Evolutionary conservation across 2,888 invertebrate species (phyloP), one percentile per base, ranked within the genome.

Genomic region (Tenthredo livida): DNA sequence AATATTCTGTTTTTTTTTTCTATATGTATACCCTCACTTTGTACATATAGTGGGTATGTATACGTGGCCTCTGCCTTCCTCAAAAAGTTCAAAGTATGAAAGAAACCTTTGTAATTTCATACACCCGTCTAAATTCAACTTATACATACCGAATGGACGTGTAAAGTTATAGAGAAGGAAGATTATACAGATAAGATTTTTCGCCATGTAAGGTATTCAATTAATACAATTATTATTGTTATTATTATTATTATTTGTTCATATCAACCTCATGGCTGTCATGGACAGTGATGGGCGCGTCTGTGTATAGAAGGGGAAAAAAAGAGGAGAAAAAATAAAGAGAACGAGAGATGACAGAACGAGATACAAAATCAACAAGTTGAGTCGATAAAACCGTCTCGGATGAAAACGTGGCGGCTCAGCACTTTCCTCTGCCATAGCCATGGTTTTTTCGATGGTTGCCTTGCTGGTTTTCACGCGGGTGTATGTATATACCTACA

Each of bases 331-430:
- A 37, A 70, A 70, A 50, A 47, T 37, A 25, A 67, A 65, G 40
- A 70, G 29, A 43, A 47, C 17, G 10, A 67, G 33, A 50, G 67
- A 43, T 67, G 70, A 47, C 67, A 70, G 70, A 67, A 83, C 67
- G 61, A 67, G 67, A 83, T 43, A 67, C 29, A 15, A 83, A 83
- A 83, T 83, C 83, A 70, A 83, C 83, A 83, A 83, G 83, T 83
- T 70, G 33, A 83, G 83, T 83, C 83, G 83, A 67, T 83, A 67
- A 83, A 83, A 83, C 83, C 83, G 47, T 83, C 83, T 65, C 83
- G 65, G 43, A 67, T n/a, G n/a, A 65, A 82, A 10, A 25, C 40
- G 21, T 43, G 40, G 43, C 29, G 58, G n/a, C 47, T 67, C 67
- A 50, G 47, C 67, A 40, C 40, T 80, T 61, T 61, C n/a, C 40